These are phyloP conservation scores for Odontocerum albicorne DNA, from an alignment of 2,888 invertebrate genomes.

Conservation along the genomic window DNA sequence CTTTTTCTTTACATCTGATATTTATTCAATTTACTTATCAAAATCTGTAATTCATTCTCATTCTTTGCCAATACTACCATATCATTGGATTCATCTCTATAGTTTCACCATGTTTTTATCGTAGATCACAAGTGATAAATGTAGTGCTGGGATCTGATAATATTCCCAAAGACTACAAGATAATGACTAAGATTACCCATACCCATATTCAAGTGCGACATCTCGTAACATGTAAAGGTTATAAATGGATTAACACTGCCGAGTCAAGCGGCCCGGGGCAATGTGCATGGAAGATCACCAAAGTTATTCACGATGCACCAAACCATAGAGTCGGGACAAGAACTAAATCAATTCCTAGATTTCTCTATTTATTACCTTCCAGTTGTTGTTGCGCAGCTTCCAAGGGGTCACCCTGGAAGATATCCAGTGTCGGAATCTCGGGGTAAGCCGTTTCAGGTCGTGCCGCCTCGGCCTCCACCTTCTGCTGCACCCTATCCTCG, in stretches of 20 bases:
- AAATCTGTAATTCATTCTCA: no score
- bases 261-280: no score
- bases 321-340: neutral
- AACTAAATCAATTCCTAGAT: neutral
- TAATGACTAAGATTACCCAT: no score
- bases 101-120: no score
- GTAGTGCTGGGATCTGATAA: no score
- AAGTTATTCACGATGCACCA: neutral
- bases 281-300: neutral
- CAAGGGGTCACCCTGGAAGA: constrained; percentile 68
- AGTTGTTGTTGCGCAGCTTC: constrained; percentile 59
- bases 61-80: no score
- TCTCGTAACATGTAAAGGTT: neutral
- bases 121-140: no score
- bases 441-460: constrained; percentile 74
- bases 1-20: no score
- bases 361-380: constrained; percentile 47
- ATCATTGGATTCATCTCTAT: no score
- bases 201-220: no score
- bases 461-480: constrained; percentile 71
- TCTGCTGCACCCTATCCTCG: constrained; percentile 76
- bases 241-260: neutral
- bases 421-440: constrained; percentile 71
- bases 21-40: no score
- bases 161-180: no score